phyloP scores from a whole-genome alignment of 1,140 invertebrate genomes.

The Palaemon carinicauda region DNA sequence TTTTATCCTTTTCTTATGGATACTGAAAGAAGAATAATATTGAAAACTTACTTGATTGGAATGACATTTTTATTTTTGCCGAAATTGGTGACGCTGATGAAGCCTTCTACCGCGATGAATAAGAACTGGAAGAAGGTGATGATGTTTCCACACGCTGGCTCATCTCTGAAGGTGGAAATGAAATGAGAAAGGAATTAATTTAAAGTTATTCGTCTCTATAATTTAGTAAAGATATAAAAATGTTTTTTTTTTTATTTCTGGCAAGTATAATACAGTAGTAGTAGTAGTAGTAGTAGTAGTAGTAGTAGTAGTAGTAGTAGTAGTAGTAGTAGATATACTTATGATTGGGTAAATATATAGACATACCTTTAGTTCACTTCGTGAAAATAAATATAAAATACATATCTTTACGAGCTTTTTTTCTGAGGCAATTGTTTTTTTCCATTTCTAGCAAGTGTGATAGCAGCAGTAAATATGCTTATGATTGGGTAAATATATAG shows the following conservation, averaged over 20 bases:
- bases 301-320: no score
- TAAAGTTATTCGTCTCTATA: neutral
- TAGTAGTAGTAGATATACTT: no score
- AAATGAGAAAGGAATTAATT: neutral
- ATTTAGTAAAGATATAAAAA: no score
- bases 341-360: neutral
- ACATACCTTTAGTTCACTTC: neutral
- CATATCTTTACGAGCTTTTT: neutral
- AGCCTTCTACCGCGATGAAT: slow-evolving; percentile 89
- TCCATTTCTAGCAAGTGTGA: neutral
- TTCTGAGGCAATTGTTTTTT: neutral
- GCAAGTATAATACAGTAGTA: no score
- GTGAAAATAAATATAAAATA: neutral
- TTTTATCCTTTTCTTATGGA: slow-evolving; percentile 59
- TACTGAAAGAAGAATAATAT: slow-evolving; percentile 19
- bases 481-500: no score
- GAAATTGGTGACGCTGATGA: slow-evolving; percentile 85
- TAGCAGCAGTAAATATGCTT: no score
- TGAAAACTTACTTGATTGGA: slow-evolving; percentile 43
- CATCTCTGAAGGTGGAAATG: slow-evolving; percentile 73
- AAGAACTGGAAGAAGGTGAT: slow-evolving; percentile 94
- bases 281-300: no score
- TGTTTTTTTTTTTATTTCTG: no score
- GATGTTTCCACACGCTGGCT: slow-evolving; percentile 90
- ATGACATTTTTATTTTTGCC: slow-evolving; percentile 73